These are phyloP conservation scores for Perognathus longimembris DNA, from an alignment of 2,113 vertebrate species.

Conservation along the genomic window DNA sequence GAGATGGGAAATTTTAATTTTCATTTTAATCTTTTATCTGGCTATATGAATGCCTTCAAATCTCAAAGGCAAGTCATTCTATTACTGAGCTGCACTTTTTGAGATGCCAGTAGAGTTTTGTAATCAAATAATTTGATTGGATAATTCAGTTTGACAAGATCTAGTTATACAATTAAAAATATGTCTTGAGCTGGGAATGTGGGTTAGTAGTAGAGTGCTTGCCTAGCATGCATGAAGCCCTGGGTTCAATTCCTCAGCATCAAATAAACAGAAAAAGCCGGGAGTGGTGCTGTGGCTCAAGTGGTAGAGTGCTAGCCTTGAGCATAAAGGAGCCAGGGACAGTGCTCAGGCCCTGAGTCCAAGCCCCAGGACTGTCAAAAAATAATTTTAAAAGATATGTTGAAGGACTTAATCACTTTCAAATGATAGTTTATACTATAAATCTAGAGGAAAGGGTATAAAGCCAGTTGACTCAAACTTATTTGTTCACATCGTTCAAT, in stretches of 20 bases:
- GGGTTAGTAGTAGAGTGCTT: too few relatives aligned
- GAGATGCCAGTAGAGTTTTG: not conserved
- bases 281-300: too few relatives aligned
- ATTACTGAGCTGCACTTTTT: not conserved
- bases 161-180: not conserved
- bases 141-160: not conserved
- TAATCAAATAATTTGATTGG: conserved; percentile 5
- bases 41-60: not conserved
- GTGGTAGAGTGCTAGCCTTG: too few relatives aligned
- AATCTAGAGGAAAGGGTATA: conserved; percentile 20
- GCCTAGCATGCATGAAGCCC: too few relatives aligned
- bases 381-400: not conserved
- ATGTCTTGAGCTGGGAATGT: too few relatives aligned
- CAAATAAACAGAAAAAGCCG: too few relatives aligned
- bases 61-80: not conserved
- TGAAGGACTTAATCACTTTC: conserved; percentile 7
- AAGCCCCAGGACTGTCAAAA: too few relatives aligned
- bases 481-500: not conserved
- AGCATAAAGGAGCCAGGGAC: too few relatives aligned
- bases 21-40: not conserved
- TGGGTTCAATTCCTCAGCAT: too few relatives aligned
- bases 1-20: conserved; percentile 20
- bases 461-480: not conserved
- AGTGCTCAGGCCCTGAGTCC: too few relatives aligned
- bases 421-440: not conserved